phyloP scores from a whole-genome alignment of 2,797 vertebrate genomes.

The Myotis findleyi region DNA sequence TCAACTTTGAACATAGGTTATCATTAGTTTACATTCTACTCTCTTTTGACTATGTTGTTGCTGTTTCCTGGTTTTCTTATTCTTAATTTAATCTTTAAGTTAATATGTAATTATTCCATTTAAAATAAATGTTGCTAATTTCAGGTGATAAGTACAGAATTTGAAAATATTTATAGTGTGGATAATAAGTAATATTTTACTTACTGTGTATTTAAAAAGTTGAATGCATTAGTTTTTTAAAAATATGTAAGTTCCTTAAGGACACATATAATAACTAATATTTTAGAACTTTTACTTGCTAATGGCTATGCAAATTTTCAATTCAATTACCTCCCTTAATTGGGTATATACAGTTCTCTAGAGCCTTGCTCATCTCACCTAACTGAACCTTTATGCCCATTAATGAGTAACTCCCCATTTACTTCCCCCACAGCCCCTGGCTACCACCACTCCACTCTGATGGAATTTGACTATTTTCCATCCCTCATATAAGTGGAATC shows the following conservation, averaged over 20 bases:
- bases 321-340: background rate
- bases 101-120: background rate
- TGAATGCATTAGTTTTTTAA: background rate
- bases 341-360: background rate
- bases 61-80: background rate
- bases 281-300: background rate
- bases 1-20: background rate
- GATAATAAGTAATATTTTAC: background rate
- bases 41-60: background rate
- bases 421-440: background rate
- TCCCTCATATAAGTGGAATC: background rate
- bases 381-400: background rate
- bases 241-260: background rate
- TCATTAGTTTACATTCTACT: background rate
- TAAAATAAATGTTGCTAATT: constrained; percentile 28
- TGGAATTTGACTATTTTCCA: background rate
- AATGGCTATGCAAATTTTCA: background rate
- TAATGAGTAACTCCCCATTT: too few species aligned
- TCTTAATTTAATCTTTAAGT: constrained; percentile 12
- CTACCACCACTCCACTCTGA: background rate
- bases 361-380: background rate
- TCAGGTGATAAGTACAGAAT: background rate
- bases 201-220: background rate
- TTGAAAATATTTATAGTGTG: constrained; percentile 16
- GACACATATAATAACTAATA: background rate